Base-by-base conservation (phyloP, 2,797 vertebrate genomes). In the Artibeus lituratus region DNA sequence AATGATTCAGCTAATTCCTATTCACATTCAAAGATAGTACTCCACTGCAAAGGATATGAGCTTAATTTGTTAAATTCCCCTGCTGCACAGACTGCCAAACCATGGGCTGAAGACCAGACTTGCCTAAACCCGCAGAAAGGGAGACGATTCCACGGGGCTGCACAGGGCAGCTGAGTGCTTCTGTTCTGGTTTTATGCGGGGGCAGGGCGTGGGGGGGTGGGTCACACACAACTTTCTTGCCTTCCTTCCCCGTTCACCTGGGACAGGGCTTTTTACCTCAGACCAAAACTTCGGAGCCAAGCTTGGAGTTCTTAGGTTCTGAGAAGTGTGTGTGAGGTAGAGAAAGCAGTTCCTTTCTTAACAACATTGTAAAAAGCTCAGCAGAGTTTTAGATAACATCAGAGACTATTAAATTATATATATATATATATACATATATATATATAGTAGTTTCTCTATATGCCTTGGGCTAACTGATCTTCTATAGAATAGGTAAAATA, bases 101-200 rank as follows among this genome's bases (percentile, higher is more conserved):
- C 62, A 53, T 3, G 26, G 14, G 19, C n/a, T 94, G 90, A 90
- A 91, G 77, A 94, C 44, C 16, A 53, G 88, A 91, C 91, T 90
- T 96, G 96, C 70, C 83, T 89, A 77, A 95, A 90, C 91, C n/a
- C 0, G 39, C 10, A 83, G 86, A 77, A 94, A 53, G 57, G 21
- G 21, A 85, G 44, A 90, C 10, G 29, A 94, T 76, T 67, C 57
- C 49, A 26, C 51, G 42, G 1, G 6, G 44, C 62, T 67, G 21
- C 22, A 9, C 18, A 1, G 4, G 69, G 39, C 5, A 69, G 42
- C 59, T 29, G 39, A 44, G 37, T 15, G 15, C 53, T 87, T 94
- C 87, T 94, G 35, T 77, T 84, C 72, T n/a, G 26, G 51, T 2
- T 92, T 15, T 9, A 42, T 70, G 3, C 16, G 32, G 47, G 87